Base-by-base conservation (phyloP, 37 sponge, comb jelly and placozoan species). In the Halisarca cf. caerulea region DNA sequence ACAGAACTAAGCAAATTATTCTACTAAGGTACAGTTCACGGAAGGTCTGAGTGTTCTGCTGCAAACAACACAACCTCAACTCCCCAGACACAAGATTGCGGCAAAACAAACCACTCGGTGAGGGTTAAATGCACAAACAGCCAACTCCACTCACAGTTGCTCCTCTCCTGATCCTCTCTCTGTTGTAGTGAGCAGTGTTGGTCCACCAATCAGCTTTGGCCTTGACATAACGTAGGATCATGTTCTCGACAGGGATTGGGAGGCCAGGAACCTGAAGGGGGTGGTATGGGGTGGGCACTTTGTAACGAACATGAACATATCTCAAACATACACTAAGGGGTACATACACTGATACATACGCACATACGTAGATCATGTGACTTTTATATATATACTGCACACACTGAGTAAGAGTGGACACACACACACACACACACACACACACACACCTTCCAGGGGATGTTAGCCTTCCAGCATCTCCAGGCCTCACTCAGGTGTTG, bases 391-490 rank as follows among this genome's bases (percentile, higher is more conserved):
- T 20, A 25, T 9, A 66, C 30, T 25, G 9, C 69, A 66, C 25
- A 66, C 32, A 66, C 30, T 24, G 9, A n/a, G n/a, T n/a, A n/a
- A n/a, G n/a, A n/a, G n/a, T n/a, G n/a, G n/a, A 39, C 43, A 72
- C 74, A 40, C 39, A 39, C 43, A 72, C 39, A 39, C 74, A 39
- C 39, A 72, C 39, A 72, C 74, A 72, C 42, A 35, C 39, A 77
- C 78, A 41, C 51, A 77, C 51, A 47, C 80, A 58, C 83, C 89
- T 98, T 98, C 99, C 99, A 98, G 21, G 99, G 99, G 38, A 98
- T 98, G 80, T 98, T 98, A 57, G 99, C 99, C 88, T 98, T 98
- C 99, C 99, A 98, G 80, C 99, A 98, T n/a, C 99, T 69, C 99
- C 99, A 98, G 9, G 99, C 99, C 78, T 98, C 99, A 80, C 95